Percentiles rank a stretch among this genome's conserved stretches.
Evolutionary conservation across 37 sponge, comb jelly and placozoan genomes (phyloP).

Genomic region (Ephydatia muelleri): DNA sequence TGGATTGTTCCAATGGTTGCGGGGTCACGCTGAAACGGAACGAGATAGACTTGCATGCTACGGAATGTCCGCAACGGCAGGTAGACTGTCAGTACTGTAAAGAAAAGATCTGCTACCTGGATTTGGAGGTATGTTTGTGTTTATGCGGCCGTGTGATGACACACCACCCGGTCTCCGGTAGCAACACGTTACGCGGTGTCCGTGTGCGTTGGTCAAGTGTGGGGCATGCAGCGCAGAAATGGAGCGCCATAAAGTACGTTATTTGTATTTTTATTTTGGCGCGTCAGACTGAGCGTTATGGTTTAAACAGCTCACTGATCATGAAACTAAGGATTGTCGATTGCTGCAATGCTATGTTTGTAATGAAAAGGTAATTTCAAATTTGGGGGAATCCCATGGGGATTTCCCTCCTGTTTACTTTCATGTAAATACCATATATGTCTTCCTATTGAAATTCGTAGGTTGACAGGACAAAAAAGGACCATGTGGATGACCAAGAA

Average conservation of each 20-base stretch:
- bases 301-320: slow-evolving; percentile 7
- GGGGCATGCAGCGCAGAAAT: slow-evolving; percentile 16
- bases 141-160: not conserved
- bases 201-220: slow-evolving; percentile 19
- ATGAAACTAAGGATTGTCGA: slow-evolving; percentile 13
- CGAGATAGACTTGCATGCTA: slow-evolving; percentile 28
- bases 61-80: slow-evolving; percentile 35
- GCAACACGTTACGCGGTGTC: slow-evolving; percentile 40
- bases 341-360: slow-evolving; percentile 30
- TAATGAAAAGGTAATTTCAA: slow-evolving; percentile 29
- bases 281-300: not conserved
- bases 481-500: not conserved
- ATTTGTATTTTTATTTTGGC: not conserved
- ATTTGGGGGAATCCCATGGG: slow-evolving; percentile 21
- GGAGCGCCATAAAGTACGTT: not conserved
- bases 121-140: slow-evolving; percentile 28
- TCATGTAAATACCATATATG: not conserved
- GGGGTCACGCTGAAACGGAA: not conserved
- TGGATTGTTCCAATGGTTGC: slow-evolving; percentile 49
- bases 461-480: not conserved
- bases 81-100: slow-evolving; percentile 51
- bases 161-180: too few species aligned
- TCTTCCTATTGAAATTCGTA: not conserved
- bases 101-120: not conserved
- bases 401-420: not conserved